Base-by-base conservation (phyloP, 1,140 invertebrate genomes). In the Nephotettix cincticeps region DNA sequence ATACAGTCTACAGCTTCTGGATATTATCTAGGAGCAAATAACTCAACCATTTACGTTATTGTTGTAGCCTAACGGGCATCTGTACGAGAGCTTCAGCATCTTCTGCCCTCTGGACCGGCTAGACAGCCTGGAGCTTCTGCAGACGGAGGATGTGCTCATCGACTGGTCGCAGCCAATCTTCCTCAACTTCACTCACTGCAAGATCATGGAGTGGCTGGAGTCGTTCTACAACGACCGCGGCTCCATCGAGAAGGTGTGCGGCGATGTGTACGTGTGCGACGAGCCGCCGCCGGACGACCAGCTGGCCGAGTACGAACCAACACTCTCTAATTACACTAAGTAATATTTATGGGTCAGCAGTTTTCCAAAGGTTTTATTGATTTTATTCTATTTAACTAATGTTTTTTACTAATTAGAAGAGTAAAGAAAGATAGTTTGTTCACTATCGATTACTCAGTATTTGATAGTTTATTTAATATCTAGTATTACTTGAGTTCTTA, bases 71-170 rank as follows among this genome's bases (percentile, higher is more conserved):
- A 89, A 93, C 80, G 89, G 88, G 76, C 84, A 85, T 81, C 80
- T 90, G 70, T 92, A 92, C 83, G 91, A 92, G 80, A 92, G 91
- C 76, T 89, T 93, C 76, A 90, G 89, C 68, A 89, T 92, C 70
- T 93, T 93, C 81, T 93, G 91, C 83, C 91, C 92, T 29, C 87
- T 86, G 74, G 86, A 90, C 77, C 85, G 87, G 71, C 81, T 91
- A 71, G 89, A 93, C 61, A 81, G 86, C 74, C 83, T 93, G 74
- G 84, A 88, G 75, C 79, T 92, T 70, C 77, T 93, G 74, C 86
- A 86, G 64, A 85, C 87, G 43, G 92, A 93, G 80, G 89, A 92
- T 80, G 78, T 90, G 27, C 84, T 93, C 64, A 86, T 93, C 67
- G 89, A 93, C 81, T 92, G 91, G 87, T 85, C 85, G 65, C 86